Percentiles rank a stretch among this genome's conserved stretches.
Conservation (phyloP, 2,113 vertebrate genomes). For the Erythrocercus mccallii region DNA sequence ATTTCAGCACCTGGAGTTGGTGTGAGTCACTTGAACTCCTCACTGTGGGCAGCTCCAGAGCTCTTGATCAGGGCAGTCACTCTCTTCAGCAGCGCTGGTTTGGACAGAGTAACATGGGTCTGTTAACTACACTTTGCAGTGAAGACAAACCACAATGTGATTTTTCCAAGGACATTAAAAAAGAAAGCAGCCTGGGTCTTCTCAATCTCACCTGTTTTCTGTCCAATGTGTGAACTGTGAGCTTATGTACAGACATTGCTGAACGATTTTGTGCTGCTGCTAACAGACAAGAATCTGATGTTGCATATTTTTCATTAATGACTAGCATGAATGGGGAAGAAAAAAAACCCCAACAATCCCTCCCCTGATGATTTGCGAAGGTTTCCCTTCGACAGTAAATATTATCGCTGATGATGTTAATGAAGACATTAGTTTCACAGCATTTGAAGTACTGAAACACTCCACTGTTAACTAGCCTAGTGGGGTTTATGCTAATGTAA, state of each 20-base stretch:
- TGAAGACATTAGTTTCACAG: slow-evolving; percentile 31
- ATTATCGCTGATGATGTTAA: slow-evolving; percentile 24
- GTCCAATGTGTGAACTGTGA: background rate
- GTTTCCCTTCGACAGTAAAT: slow-evolving; percentile 43
- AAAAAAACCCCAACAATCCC: background rate
- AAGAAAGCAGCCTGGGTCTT: background rate
- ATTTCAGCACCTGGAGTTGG: background rate
- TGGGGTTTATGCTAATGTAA: slow-evolving; percentile 45
- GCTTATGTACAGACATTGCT: background rate
- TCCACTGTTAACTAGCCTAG: slow-evolving; percentile 30
- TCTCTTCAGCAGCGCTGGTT: rapidly evolving
- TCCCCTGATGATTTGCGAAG: slow-evolving; percentile 26
- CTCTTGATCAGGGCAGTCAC: background rate
- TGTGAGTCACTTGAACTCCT: background rate
- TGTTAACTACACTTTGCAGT: background rate
- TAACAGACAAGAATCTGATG: background rate
- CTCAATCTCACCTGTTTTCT: background rate
- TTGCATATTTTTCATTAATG: slow-evolving; percentile 15
- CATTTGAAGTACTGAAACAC: background rate
- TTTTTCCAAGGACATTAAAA: background rate
- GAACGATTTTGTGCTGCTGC: background rate
- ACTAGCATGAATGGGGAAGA: background rate
- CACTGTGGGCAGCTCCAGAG: background rate
- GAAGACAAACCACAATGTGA: background rate
- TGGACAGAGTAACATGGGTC: rapidly evolving